Percentiles rank a stretch among this genome's conserved stretches.
Evolutionary conservation across 2,888 invertebrate genomes (phyloP).

Genomic region (Acanthosoma haemorrhoidale): DNA sequence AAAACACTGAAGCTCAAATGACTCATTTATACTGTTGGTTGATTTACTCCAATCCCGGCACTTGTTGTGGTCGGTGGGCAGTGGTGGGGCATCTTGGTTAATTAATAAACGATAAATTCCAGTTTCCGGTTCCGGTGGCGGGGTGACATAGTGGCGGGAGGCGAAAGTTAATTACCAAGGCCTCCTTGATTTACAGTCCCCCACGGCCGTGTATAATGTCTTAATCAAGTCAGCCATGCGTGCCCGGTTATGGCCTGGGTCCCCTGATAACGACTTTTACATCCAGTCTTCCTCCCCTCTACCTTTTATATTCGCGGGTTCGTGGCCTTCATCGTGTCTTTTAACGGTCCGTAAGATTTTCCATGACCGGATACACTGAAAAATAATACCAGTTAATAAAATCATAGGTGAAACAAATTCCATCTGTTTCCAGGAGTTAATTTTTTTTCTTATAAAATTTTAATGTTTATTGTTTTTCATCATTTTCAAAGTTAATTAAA

Average conservation of each 20-base stretch:
- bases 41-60: no score
- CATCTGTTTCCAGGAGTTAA: no score
- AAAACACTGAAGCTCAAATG: no score
- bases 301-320: slow-evolving; percentile 1
- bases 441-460: no score
- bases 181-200: slow-evolving; percentile 30
- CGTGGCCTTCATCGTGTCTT: neutral
- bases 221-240: slow-evolving; percentile 38
- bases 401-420: no score
- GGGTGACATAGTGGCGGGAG: slow-evolving; percentile 26
- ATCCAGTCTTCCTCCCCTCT: slow-evolving; percentile 12
- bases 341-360: neutral
- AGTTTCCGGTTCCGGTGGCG: neutral
- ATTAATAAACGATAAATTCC: slow-evolving; percentile 33
- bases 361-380: no score
- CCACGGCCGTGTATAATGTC: slow-evolving; percentile 31
- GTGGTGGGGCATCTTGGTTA: neutral
- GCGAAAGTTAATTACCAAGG: slow-evolving; percentile 25
- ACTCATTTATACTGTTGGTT: no score
- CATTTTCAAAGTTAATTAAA: no score
- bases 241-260: slow-evolving; percentile 32
- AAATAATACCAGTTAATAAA: no score
- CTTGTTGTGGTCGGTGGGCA: slow-evolving; percentile 14
- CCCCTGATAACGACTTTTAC: slow-evolving; percentile 27
- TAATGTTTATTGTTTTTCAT: no score